Evolutionary conservation across 2,113 vertebrate genomes (phyloP), one percentile per base, ranked within the genome.

Genomic region (Gymnocephalus cernua): DNA sequence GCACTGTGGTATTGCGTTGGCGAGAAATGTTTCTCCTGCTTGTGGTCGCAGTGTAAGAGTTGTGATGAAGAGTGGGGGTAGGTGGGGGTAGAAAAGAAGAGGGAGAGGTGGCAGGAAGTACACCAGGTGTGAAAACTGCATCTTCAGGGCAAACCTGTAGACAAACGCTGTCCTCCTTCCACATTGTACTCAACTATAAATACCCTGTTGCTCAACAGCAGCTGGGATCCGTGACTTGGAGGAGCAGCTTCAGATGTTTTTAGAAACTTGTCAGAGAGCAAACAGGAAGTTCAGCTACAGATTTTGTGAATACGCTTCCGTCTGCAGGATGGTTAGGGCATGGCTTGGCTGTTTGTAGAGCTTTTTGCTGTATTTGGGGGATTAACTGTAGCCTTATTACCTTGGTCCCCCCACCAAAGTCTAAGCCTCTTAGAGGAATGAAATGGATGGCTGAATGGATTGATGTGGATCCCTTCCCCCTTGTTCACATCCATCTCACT

Each of bases 341-440:
- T 70, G 75, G 74, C 73, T 82, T 79, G 64, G 61, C 77, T 84
- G 85, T 89, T 87, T 92, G 84, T 48, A 21, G 79, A 88, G 88
- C 64, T 81, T 82, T 54, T 72, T 79, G 71, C 80, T 88, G 82
- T 90, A 87, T 91, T 88, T 90, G 77, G 69, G 57, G 88, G 93
- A 93, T 94, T 94, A 92, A 90, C 56, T 86, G 82, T 88, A 80
- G 86, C 90, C 83, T 90, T 91, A 87, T 93, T 91, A 92, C 94
- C 93, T 89, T 75, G 62, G 82, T 88, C 86, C 84, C 91, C 88
- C 90, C 76, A 87, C 88, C 90, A 77, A 74, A 87, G 74, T 88
- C 87, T 94, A 95, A 94, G 91, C 93, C 91, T 94, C 91, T 92
- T 94, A 95, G 68, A 86, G 78, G 81, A 94, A 92, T 91, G 86